Evolutionary conservation across 2,113 vertebrate genomes (phyloP).

Genomic region (Accipiter virgatus): DNA sequence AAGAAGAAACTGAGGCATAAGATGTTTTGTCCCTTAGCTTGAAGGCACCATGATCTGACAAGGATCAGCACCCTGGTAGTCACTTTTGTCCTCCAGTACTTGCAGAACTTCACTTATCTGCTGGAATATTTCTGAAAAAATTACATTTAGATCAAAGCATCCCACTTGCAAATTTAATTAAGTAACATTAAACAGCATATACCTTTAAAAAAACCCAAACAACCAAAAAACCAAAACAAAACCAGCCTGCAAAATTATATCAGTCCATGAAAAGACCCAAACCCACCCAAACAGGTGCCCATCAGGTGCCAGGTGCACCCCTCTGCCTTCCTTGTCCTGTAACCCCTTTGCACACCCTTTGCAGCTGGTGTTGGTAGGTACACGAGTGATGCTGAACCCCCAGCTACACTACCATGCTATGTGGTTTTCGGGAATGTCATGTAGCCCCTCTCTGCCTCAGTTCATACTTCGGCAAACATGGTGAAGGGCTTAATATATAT

Average conservation of each 20-base stretch:
- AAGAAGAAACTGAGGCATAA: background rate
- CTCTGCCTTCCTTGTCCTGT: background rate
- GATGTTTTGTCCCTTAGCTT: background rate
- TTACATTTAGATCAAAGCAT: background rate
- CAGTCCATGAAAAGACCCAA: background rate
- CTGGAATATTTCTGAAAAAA: background rate
- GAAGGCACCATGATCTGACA: background rate
- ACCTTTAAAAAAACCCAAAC: background rate
- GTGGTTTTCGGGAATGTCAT: background rate
- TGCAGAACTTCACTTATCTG: background rate
- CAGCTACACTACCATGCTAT: fast-evolving
- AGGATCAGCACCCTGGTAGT: background rate
- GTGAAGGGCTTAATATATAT: fast-evolving
- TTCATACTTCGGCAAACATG: background rate
- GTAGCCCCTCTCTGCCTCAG: background rate
- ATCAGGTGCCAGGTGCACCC: background rate
- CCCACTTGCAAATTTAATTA: background rate
- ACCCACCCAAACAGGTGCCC: background rate
- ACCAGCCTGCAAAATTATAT: background rate
- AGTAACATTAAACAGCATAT: background rate
- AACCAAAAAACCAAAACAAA: no score
- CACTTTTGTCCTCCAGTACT: background rate
- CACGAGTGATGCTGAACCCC: fast-evolving
- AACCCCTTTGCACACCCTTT: background rate
- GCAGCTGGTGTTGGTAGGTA: background rate